Evolutionary conservation across 2,113 vertebrate species (phyloP), one percentile per base, ranked within the genome.

Genomic region (Ammodytes marinus): DNA sequence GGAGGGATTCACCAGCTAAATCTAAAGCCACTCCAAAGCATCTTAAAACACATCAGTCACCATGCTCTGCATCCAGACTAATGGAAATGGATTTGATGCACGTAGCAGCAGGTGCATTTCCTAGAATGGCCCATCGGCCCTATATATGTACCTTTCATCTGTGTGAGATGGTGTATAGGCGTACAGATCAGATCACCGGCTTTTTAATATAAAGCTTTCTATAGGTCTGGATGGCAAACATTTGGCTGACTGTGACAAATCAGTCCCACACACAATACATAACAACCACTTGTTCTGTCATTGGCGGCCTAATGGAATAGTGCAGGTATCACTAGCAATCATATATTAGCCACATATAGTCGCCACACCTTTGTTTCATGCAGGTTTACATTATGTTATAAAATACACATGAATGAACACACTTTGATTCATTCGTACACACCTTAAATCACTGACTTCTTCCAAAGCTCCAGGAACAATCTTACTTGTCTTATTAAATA

Each of bases 11-110:
- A 42, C 37, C 75, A 39, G 46, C 40, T 46, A 45, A 63, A 68
- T 10, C 40, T 19, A 52, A 59, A 58, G 46, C 43, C 42, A 19
- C 46, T 49, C 27, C 19, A 4, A 39, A 63, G 63, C 46, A n/a
- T 69, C 45, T 59, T 54, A 9, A 45, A 13, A 17, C 13, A 19
- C 17, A 70, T 63, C 42, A 57, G 47, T 8, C 10, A 8, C 15
- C 5, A 45, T 11, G 45, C 39, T 11, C 0, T 19, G 60, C 19
- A 61, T 8, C 71, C 42, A 67, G 15, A 11, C 59, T 54, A 47
- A 50, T 82, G 66, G 55, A 64, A 67, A 79, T 75, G 69, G 57
- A 61, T 47, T 52, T 13, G 15, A 50, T 63, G 68, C 27, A n/a
- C 35, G 27, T 8, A 14, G 50, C 59, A 35, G 46, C 46, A 61